Evolutionary conservation across 2,888 invertebrate genomes (phyloP), one percentile per base, ranked within the genome.

Genomic region (Rotaria socialis): DNA sequence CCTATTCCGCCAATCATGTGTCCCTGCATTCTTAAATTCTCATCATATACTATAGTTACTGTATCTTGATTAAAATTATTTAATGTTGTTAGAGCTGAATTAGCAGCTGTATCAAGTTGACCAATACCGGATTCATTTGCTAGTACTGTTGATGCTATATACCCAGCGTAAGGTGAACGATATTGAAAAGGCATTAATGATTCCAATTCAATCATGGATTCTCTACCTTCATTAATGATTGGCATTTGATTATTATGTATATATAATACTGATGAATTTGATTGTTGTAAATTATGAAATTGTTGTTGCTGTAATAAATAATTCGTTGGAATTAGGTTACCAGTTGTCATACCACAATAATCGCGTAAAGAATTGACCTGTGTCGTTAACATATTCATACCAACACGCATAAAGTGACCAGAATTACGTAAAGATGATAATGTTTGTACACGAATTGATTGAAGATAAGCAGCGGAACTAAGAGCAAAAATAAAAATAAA

Each of bases 351-450:
- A n/a, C 80, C 80, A 47, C 80, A 80, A 80, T 47, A 80, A 43
- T 80, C 80, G 11, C 80, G 80, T n/a, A 80, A 47, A 22, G 80
- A 47, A n/a, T 80, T 80, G 2, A 80, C 43, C n/a, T 80, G 43
- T 80, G n/a, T n/a, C 5, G 43, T 47, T 80, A 80, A 80, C 43
- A 80, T 80, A 80, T 80, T 80, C 47, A 80, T 47, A n/a, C 80
- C 80, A 5, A 47, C 80, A n/a, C 80, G 43, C 80, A 80, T 80
- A 24, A 80, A n/a, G n/a, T 80, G 47, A 80, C 80, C 80, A 24
- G 80, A 41, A 47, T 19, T 43, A 47, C 80, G 43, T 47, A 80
- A 47, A 11, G 80, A 80, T 80, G 80, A 47, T 80, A 47, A 24
- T 43, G 80, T 80, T 47, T 43, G 43, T 2, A 47, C 80, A 80